Percentiles rank a stretch among this genome's conserved stretches.
Evolutionary conservation across 2,113 vertebrate species (phyloP).

Genomic region (Glaucomys volans): DNA sequence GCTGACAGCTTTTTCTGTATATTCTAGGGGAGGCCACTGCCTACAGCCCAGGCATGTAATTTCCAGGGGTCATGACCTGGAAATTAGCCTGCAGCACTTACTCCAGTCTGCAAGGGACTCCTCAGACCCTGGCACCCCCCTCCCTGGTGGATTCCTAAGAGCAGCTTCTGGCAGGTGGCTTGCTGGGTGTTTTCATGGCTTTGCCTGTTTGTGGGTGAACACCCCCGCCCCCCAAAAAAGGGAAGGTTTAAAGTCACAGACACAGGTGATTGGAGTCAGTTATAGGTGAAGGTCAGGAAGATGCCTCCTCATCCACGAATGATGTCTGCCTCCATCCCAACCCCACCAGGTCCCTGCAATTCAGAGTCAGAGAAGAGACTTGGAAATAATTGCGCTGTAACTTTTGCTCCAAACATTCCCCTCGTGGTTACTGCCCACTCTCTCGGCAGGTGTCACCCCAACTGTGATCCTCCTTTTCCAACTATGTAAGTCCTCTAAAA

Average conservation of each 20-base stretch:
- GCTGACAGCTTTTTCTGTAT: not conserved
- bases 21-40: not conserved
- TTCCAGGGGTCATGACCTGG: conserved; percentile 68
- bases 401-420: not conserved
- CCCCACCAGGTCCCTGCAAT: not conserved
- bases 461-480: not conserved
- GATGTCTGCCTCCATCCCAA: too few species aligned
- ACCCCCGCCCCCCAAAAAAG: not conserved
- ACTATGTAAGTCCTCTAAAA: not conserved
- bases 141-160: not conserved
- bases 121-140: not conserved
- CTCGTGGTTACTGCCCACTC: not conserved
- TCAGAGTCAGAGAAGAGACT: not conserved
- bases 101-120: not conserved
- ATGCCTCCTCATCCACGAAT: not conserved
- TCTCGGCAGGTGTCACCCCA: not conserved
- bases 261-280: not conserved
- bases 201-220: not conserved
- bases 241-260: not conserved
- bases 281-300: not conserved
- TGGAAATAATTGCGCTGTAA: not conserved
- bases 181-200: not conserved
- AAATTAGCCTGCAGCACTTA: conserved; percentile 59
- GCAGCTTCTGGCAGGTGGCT: not conserved
- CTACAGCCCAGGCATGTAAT: conserved; percentile 32